Base-by-base conservation (phyloP, 2,888 invertebrate genomes). In the Acrobasis consociella region DNA sequence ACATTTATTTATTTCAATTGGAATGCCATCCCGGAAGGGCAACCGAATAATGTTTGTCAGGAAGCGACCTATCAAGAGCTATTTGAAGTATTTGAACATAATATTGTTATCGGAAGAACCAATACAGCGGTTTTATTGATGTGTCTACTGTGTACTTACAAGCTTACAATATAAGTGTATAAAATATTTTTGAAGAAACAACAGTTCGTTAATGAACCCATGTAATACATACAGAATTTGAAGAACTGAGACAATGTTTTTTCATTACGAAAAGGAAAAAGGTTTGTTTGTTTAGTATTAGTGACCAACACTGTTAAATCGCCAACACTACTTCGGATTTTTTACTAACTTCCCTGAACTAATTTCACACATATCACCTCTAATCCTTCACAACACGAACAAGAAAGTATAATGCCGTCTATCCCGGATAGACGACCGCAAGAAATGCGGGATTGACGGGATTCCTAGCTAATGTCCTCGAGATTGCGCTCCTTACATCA, bases 71-170 rank as follows among this genome's bases (percentile, higher is more conserved):
- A 60, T 63, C 60, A 60, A 22, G 60, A 42, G 5, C 60, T 60
- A 60, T 63, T 60, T 50, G 49, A 31, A 52, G 50, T 60, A 60
- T 63, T 60, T 50, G 49, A 31, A 52, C 58, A 51, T 39, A 38
- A 42, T 55, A 51, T 17, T 22, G 53, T 50, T 51, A 62, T 60
- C 53, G 63, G 63, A 60, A 63, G 63, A 10, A 49, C 63, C 58
- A 63, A 63, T 59, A 63, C 10, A 15, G 49, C 13, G 53, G 60
- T 13, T 49, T 22, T 60, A 50, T 53, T 63, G 55, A 63, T 63
- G 42, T 22, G 31, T 31, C 31, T 31, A 31, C 7, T 31, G 31
- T 31, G 31, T 31, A 31, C 31, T 31, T 31, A 31, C 31, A 5
- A 22, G 3, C 22, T 22, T 22, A 22, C 22, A n/a, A n/a, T n/a